Base-by-base conservation (phyloP, 2,888 invertebrate genomes). In the Patella depressa region DNA sequence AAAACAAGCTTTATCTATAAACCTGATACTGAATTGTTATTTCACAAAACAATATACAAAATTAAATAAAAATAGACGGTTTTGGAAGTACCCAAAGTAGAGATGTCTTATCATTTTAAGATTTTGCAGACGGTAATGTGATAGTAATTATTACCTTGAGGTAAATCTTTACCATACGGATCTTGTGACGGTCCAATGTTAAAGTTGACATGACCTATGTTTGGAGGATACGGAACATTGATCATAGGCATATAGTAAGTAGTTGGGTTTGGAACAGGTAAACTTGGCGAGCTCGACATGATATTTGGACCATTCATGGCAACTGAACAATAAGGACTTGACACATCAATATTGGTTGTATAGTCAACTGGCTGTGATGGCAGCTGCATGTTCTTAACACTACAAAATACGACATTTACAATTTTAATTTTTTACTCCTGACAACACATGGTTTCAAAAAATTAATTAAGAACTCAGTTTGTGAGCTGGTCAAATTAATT, bases 161-260 rank as follows among this genome's bases (percentile, higher is more conserved):
- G 89, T 54, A 90, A 77, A 77, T 90, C 90, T 78, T 86, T 84
- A 11, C 89, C 90, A 55, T 80, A 82, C 4, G 85, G 83, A 77
- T 90, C 89, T 73, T 86, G 85, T 3, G 90, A 88, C 0, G 88
- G 85, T 7, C 81, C 75, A 80, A 84, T 86, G 73, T 84, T 84
- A 75, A 87, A 82, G 82, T 90, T 89, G 71, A 90, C 87, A 75
- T 86, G 85, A 14, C 85, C 81, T 70, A 86, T 83, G 77, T 80
- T 85, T 76, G 85, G 84, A 75, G 85, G 79, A 74, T 84, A 86
- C 0, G 89, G 88, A 11, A 88, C 86, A 75, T 83, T 85, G 12
- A 88, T 81, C 53, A 79, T 78, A 24, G 81, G 79, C 79, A 83
- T 79, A 78, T 78, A 81, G 74, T 81, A 83, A 55, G 79, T 71